Evolutionary conservation across 2,888 invertebrate species (phyloP).

Genomic region (Cabera pusaria): DNA sequence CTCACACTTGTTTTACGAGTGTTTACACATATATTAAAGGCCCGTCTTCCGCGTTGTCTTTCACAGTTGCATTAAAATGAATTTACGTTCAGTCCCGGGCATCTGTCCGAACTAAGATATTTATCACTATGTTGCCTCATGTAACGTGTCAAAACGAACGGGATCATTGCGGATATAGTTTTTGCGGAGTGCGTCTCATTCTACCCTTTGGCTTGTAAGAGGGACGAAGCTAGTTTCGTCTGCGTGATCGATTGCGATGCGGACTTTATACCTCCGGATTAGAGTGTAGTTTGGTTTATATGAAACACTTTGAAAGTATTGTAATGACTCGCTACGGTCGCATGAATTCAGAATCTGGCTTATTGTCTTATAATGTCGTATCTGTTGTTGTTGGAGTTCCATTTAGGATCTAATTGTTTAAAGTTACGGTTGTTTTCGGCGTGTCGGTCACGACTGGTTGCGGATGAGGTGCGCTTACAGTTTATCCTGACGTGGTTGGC

Average conservation of each 20-base stretch:
- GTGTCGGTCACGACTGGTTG: conserved; percentile 39
- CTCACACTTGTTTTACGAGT: conserved; percentile 53
- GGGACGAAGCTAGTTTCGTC: conserved; percentile 45
- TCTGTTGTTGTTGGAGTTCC: conserved; percentile 23
- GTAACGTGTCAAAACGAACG: conserved; percentile 73
- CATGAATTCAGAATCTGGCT: conserved; percentile 67
- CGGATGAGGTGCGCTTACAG: conserved; percentile 56
- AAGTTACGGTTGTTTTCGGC: conserved; percentile 43
- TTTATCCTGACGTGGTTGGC: conserved; percentile 74
- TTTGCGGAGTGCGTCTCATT: conserved; percentile 54
- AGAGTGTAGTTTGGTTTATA: conserved; percentile 62
- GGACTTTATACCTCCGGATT: conserved; percentile 56
- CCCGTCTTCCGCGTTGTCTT: conserved; percentile 59
- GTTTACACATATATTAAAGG: conserved; percentile 35
- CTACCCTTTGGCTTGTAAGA: conserved; percentile 46
- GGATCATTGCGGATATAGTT: conserved; percentile 68
- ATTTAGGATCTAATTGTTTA: conserved; percentile 39
- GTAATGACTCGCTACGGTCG: conserved; percentile 79
- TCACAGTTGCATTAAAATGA: conserved; percentile 49
- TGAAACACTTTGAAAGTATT: conserved; percentile 69
- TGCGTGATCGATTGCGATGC: conserved; percentile 44
- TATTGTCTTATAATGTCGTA: conserved; percentile 51
- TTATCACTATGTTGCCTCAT: conserved; percentile 67
- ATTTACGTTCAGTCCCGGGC: conserved; percentile 48
- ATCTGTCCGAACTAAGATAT: conserved; percentile 66